Percentiles rank a stretch among this genome's conserved stretches.
These are phyloP conservation scores for Spisula subtruncata DNA, from an alignment of 2,888 invertebrate genomes.

Conservation along the genomic window DNA sequence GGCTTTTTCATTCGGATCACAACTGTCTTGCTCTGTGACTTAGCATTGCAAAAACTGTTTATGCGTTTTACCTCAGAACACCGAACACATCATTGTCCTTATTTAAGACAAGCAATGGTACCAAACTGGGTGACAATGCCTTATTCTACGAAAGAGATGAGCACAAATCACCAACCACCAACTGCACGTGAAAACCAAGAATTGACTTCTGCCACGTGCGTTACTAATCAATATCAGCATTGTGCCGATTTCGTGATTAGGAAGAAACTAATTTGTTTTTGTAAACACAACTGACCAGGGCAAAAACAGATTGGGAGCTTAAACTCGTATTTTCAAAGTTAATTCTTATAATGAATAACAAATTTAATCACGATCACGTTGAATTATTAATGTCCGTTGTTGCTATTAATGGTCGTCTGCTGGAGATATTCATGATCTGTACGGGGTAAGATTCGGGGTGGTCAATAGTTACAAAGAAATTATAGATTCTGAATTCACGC, in stretches of 20 bases:
- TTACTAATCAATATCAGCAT: constrained; percentile 15
- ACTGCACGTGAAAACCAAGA: not conserved
- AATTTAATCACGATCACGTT: constrained; percentile 36
- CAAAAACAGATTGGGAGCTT: constrained; percentile 45
- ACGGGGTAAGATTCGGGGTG: not conserved
- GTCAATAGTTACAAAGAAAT: constrained; percentile 19
- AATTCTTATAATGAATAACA: constrained; percentile 40
- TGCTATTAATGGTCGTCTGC: constrained; percentile 19
- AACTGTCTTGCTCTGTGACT: too few relatives aligned
- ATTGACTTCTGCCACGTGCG: not conserved
- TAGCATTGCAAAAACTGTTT: too few relatives aligned
- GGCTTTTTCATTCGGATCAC: too few relatives aligned
- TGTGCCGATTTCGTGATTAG: constrained; percentile 29
- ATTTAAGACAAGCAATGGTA: not conserved
- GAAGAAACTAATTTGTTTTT: constrained; percentile 51
- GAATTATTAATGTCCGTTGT: constrained; percentile 44
- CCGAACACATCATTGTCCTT: too few relatives aligned
- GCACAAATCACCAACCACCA: not conserved
- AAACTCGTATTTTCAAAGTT: constrained; percentile 28
- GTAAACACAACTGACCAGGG: constrained; percentile 52
- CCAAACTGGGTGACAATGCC: not conserved
- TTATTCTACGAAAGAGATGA: not conserved
- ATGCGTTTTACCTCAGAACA: too few relatives aligned
- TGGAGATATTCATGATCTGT: not conserved
- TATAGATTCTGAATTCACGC: not conserved